Evolutionary conservation across 2,888 invertebrate genomes (phyloP).

Genomic region (Lycaena phlaeas): DNA sequence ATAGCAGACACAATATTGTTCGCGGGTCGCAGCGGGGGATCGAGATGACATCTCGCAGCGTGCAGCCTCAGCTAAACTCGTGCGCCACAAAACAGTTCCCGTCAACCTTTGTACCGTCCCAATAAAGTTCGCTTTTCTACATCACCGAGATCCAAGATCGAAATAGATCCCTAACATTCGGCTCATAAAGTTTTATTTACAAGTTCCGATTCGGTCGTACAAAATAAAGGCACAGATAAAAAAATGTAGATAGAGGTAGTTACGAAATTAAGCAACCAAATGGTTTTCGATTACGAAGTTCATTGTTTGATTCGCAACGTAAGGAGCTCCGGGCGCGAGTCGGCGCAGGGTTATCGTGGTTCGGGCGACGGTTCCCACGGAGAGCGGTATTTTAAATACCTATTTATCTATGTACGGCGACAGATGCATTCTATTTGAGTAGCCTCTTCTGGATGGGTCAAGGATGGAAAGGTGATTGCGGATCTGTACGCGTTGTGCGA

Average conservation of each 20-base stretch:
- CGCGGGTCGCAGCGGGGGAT: slow-evolving; percentile 59
- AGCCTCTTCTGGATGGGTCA: slow-evolving; percentile 72
- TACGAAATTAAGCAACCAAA: slow-evolving; percentile 64
- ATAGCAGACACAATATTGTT: slow-evolving; percentile 69
- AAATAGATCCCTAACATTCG: slow-evolving; percentile 27
- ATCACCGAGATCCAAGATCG: slow-evolving; percentile 11
- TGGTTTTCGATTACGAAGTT: slow-evolving; percentile 55
- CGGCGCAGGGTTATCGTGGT: slow-evolving; percentile 38
- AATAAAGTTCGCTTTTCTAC: slow-evolving; percentile 31
- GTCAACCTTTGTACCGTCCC: slow-evolving; percentile 20
- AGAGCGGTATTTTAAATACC: slow-evolving; percentile 68
- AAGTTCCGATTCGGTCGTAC: slow-evolving; percentile 44
- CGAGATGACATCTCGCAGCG: slow-evolving; percentile 70
- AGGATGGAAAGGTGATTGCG: slow-evolving; percentile 64
- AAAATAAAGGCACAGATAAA: slow-evolving; percentile 63
- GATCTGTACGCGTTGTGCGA: slow-evolving; percentile 47
- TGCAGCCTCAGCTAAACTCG: slow-evolving; percentile 50
- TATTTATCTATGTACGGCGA: slow-evolving; percentile 63
- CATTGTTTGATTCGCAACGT: slow-evolving; percentile 58
- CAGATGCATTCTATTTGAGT: slow-evolving; percentile 63
- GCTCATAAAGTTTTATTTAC: slow-evolving; percentile 40
- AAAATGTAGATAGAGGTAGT: slow-evolving; percentile 51
- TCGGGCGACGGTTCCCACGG: slow-evolving; percentile 66
- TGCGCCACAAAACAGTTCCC: slow-evolving; percentile 24
- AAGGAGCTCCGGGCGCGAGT: slow-evolving; percentile 24